Base-by-base conservation (phyloP, 2,888 invertebrate genomes). In the Oscheius sp. region DNA sequence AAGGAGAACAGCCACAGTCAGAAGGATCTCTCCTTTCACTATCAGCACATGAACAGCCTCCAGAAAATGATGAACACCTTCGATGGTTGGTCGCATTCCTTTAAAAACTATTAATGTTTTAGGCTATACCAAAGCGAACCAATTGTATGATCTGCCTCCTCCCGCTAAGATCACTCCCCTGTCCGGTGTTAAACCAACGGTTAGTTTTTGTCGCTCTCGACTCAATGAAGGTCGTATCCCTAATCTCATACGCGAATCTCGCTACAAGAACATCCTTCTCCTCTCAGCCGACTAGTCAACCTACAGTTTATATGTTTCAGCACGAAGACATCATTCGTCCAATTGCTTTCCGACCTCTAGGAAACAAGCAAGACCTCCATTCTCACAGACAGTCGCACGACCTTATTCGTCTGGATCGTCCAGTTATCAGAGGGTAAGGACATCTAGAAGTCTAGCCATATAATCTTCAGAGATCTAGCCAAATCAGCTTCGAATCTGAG, bases 21-120 rank as follows among this genome's bases (percentile, higher is more conserved):
- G 35, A 74, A 74, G 62, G 74, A 74, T 60, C 74, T 74, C 53
- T 50, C 70, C 29, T 74, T 74, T 53, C 74, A 74, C 48, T 74
- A 70, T 21, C 70, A 74, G 32, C 65, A 74, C 47, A 74, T 74
- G 70, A 74, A 74, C 47, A 74, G 74, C 33, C 57, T 74, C 32
- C 74, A 74, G 50, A 74, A 74, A 37, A 74, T 74, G 32, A 74
- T 74, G 74, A 74, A 70, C 57, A 70, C 70, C 7, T 57, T 74
- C 51, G 74, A 74, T 42, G 70, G 74, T 74, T 21, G 50, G 74
- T 74, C 53, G 48, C 7, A 29, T 11, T 68, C 9, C 10, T 48
- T 33, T 7, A 47, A 10, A 13, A 11, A 21, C 33, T 47, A 4
- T 13, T 4, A 42, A n/a, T 33, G 29, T 50, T 73, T 51, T 48